phyloP scores from a whole-genome alignment of 35 echinoderm and acorn worm genomes.

The Stichopus chloronotus region DNA sequence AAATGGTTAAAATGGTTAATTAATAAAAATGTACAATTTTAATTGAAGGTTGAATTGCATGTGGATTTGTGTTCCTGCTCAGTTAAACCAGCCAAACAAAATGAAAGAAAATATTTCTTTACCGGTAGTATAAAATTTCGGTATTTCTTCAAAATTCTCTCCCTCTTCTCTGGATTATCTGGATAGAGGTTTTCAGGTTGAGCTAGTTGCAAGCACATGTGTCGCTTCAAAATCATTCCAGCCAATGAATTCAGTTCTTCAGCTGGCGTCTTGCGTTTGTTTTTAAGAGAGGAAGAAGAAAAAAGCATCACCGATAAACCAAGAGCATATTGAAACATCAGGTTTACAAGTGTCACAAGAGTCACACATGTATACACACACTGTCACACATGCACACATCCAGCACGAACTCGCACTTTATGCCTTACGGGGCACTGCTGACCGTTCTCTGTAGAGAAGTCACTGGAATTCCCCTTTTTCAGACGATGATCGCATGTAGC shows the following conservation, averaged over 20 bases:
- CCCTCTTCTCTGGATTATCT: constrained; percentile 76
- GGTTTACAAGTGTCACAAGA: too few relatives aligned
- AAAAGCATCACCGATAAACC: not conserved
- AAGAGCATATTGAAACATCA: too few relatives aligned
- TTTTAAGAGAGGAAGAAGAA: not conserved
- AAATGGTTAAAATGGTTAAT: too few relatives aligned
- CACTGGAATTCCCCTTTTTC: too few relatives aligned
- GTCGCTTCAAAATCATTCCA: constrained; percentile 88
- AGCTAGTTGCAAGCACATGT: constrained; percentile 77
- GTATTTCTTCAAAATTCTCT: constrained; percentile 79
- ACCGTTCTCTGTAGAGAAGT: too few relatives aligned
- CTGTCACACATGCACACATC: too few relatives aligned
- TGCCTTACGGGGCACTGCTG: too few relatives aligned
- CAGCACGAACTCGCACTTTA: too few relatives aligned
- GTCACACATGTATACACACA: too few relatives aligned
- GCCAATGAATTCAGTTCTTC: constrained; percentile 85
- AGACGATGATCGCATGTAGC: too few relatives aligned
- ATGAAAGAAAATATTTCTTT: constrained; percentile 35
- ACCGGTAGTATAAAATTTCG: constrained; percentile 82
- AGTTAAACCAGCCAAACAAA: not conserved
- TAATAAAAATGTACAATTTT: not conserved
- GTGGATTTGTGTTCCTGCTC: too few relatives aligned
- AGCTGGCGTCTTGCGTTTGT: constrained; percentile 68
- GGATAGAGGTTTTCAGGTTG: constrained; percentile 76
- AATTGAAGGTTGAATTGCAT: too few relatives aligned